Percentiles rank a stretch among this genome's conserved stretches.
Evolutionary conservation across 2,888 invertebrate species (phyloP).

Genomic region (Lasioglossum leucozonium): DNA sequence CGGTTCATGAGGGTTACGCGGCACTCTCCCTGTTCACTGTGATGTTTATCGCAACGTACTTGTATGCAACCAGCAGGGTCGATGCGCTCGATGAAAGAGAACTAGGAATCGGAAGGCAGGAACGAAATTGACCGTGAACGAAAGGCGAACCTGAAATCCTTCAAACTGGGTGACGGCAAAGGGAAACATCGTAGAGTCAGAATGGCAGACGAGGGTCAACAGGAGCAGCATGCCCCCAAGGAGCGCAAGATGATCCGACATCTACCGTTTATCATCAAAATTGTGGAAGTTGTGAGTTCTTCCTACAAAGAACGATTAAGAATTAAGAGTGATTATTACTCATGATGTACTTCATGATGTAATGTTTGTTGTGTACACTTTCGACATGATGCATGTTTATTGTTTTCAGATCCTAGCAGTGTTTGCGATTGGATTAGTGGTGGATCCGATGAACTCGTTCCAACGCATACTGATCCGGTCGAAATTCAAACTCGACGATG

Average conservation of each 20-base stretch:
- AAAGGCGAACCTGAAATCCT: slow-evolving; percentile 60
- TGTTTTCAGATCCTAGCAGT: slow-evolving; percentile 87
- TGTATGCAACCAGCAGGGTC: slow-evolving; percentile 47
- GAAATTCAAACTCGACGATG: slow-evolving; percentile 86
- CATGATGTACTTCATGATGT: background rate
- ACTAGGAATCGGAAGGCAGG: slow-evolving; percentile 22
- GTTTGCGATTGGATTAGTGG: slow-evolving; percentile 88
- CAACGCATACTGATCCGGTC: slow-evolving; percentile 81
- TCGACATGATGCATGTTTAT: background rate
- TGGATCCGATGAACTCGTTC: slow-evolving; percentile 87
- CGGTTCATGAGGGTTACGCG: slow-evolving; percentile 3
- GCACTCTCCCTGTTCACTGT: slow-evolving; percentile 10
- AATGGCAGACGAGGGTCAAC: slow-evolving; percentile 88
- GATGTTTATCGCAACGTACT: slow-evolving; percentile 53
- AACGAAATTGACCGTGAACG: slow-evolving; percentile 57
- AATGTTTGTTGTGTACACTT: background rate
- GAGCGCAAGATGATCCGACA: slow-evolving; percentile 82
- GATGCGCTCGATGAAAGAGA: slow-evolving; percentile 42
- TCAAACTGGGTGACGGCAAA: slow-evolving; percentile 84
- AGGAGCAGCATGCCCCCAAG: slow-evolving; percentile 85
- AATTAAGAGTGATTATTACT: background rate
- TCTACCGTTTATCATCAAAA: slow-evolving; percentile 87
- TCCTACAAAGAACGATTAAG: too few species aligned
- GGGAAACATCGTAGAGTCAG: slow-evolving; percentile 85
- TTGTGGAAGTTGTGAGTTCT: slow-evolving; percentile 87